Evolutionary conservation across 1,140 invertebrate genomes (phyloP), one percentile per base, ranked within the genome.

Genomic region (Goniozus legneri): DNA sequence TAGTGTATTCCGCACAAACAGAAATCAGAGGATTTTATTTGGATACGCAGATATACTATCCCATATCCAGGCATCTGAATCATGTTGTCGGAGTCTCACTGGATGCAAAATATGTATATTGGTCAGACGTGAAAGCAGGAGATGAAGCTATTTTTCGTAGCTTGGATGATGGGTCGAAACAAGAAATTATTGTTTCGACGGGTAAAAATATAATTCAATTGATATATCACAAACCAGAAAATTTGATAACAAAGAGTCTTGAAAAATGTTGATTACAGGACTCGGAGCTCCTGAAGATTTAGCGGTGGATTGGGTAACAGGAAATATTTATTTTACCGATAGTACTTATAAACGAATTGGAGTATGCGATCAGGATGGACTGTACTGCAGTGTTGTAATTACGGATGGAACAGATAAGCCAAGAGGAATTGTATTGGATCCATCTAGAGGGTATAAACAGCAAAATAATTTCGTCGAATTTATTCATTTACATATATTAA

Each of bases 291-390:
- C 88, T 0, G 88, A 89, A 53, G 87, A 89, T 48, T 70, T 95
- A 30, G 86, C 85, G 2, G 73, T 91, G 0, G 92, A 95, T 65
- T 92, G 87, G 85, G 64, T 92, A 12, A 90, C 86, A 0, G 77
- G 78, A 1, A 91, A 91, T 62, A 71, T 92, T 30, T 89, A 88
- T 64, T 92, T 93, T 67, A 87, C 86, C 0, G 91, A 93, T 62
- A 80, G 82, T 14, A 75, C 81, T 15, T 74, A 82, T 36, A 79
- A 83, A 14, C 83, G 82, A 42, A 87, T 95, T 27, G 85, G 83
- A 0, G 91, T 87, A 1, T 92, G 91, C 58, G 79, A 70, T 1
- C 75, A 76, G 12, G 76, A 86, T 55, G 86, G 82, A 0, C 50
- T 70, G 2, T 67, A 80, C 41, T 87, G 88, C 65, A 77, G 80